Evolutionary conservation across 2,888 invertebrate species (phyloP).

Genomic region (Dioctria linearis): DNA sequence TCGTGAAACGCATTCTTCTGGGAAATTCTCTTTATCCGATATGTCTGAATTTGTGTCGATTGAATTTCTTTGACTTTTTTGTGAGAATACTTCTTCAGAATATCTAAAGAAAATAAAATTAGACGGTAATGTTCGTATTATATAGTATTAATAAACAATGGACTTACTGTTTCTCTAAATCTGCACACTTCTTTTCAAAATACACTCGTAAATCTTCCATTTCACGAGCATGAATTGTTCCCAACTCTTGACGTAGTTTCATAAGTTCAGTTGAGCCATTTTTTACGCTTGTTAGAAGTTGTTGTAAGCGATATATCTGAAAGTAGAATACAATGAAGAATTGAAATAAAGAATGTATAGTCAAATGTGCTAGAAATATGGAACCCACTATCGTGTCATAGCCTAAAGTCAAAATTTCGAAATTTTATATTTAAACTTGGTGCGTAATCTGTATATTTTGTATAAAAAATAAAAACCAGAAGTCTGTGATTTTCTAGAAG

Average conservation of each 20-base stretch:
- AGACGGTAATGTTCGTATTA: background rate
- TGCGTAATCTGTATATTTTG: too few relatives aligned
- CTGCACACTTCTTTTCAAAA: constrained; percentile 85
- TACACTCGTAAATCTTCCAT: constrained; percentile 86
- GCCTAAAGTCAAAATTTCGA: too few relatives aligned
- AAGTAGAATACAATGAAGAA: background rate
- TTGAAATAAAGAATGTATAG: too few relatives aligned
- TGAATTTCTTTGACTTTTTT: constrained; percentile 76
- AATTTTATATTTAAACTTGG: too few relatives aligned
- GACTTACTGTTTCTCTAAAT: constrained; percentile 82
- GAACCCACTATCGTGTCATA: too few relatives aligned
- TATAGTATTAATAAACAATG: background rate
- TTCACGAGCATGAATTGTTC: constrained; percentile 79
- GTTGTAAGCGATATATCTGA: constrained; percentile 70
- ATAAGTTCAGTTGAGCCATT: constrained; percentile 75
- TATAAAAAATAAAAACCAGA: too few relatives aligned
- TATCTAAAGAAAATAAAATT: constrained; percentile 68
- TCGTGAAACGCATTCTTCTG: constrained; percentile 62
- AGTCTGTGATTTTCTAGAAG: too few relatives aligned
- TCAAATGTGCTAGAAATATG: too few relatives aligned
- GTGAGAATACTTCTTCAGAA: constrained; percentile 79
- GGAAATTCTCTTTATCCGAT: constrained; percentile 68
- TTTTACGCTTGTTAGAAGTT: constrained; percentile 74
- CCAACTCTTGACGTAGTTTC: constrained; percentile 75
- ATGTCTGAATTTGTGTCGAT: constrained; percentile 67